Base-by-base conservation (phyloP, 2,888 invertebrate genomes). In the Podotricha telesiphe region DNA sequence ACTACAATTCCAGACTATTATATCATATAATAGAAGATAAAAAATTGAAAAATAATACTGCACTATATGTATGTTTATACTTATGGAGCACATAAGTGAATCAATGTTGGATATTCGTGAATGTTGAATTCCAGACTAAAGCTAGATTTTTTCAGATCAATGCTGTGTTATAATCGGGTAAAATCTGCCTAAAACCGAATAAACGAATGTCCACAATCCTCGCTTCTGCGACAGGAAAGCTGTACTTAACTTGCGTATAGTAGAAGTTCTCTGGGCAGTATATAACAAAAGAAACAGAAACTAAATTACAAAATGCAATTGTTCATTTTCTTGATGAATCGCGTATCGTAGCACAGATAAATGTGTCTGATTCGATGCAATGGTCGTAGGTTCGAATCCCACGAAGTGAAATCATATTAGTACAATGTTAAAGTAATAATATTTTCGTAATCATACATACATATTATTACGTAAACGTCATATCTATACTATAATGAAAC, bases 151-250 rank as follows among this genome's bases (percentile, higher is more conserved):
- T 53, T 53, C 47, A 53, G 61, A 34, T 53, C 15, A 53, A n/a
- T 19, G 19, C 37, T 22, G 34, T 45, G 20, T 42, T 2, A 20
- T 45, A 50, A 22, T 59, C 65, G 40, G 34, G 37, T 47, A 56
- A 51, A 63, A 61, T 81, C 84, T 79, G 82, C 84, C 82, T 83
- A 82, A 82, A 84, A 83, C 85, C 85, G 82, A 88, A 86, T 90
- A 86, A 87, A 67, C 66, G 65, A 73, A 72, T 62, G 82, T 79
- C 81, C 82, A 79, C 80, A 80, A n/a, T n/a, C n/a, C 77, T 78
- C 78, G 82, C 82, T 85, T 87, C 85, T 85, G 83, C 77, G 75
- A 80, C 90, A 90, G 91, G 91, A 91, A 88, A 87, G 82, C 80
- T 81, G 82, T 86, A 88, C 87, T 91, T 88, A 87, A 82, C 82